Evolutionary conservation across 2,797 vertebrate species (phyloP).

Genomic region (Sebastes itinus): DNA sequence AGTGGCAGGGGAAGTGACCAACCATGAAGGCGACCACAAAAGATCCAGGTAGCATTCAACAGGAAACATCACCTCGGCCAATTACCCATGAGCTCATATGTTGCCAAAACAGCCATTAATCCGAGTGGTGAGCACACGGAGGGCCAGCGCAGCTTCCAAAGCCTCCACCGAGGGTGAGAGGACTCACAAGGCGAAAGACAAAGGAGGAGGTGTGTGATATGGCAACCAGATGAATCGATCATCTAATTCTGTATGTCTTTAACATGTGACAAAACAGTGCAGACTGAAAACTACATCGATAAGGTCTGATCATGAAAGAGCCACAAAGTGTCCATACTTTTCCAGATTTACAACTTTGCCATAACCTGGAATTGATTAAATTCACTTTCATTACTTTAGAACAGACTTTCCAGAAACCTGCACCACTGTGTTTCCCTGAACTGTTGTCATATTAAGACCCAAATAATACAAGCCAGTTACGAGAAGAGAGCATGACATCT

Average conservation of each 20-base stretch:
- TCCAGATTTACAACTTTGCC: constrained; percentile 7
- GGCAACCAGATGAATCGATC: constrained; percentile 39
- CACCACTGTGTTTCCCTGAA: neutral
- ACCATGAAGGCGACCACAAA: constrained; percentile 67
- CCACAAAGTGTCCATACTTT: neutral
- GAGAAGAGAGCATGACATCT: constrained; percentile 31
- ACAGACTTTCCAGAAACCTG: constrained; percentile 36
- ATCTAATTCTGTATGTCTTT: neutral
- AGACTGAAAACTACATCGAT: neutral
- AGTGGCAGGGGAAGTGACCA: constrained; percentile 45
- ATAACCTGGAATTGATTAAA: constrained; percentile 10
- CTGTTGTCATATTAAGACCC: constrained; percentile 33
- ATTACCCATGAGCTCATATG: constrained; percentile 80
- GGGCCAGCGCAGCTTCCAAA: constrained; percentile 38
- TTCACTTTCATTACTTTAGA: constrained; percentile 6
- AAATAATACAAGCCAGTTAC: constrained; percentile 50
- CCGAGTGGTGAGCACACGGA: constrained; percentile 68
- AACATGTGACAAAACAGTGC: neutral
- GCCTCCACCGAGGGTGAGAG: constrained; percentile 32
- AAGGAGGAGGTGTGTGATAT: constrained; percentile 23
- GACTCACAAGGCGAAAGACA: constrained; percentile 32
- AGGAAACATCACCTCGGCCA: constrained; percentile 79
- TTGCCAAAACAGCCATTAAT: constrained; percentile 86
- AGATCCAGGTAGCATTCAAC: constrained; percentile 76
- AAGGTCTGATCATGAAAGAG: neutral